Base-by-base conservation (phyloP, 2,888 invertebrate genomes). In the Apamea crenata region DNA sequence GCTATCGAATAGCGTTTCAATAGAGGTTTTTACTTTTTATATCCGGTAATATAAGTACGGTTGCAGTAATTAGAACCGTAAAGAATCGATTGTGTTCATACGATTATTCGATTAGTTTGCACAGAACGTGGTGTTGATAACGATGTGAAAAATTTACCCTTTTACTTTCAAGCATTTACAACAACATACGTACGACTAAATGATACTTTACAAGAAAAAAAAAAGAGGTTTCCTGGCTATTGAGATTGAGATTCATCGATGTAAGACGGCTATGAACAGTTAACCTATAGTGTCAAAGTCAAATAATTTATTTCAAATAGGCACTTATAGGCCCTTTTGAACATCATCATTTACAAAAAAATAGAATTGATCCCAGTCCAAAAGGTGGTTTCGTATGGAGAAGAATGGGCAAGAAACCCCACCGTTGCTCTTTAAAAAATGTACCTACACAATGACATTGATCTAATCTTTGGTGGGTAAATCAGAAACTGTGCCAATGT, bases 51-150 rank as follows among this genome's bases (percentile, higher is more conserved):
- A 7, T 8, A 44, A 32, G 29, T 47, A 61, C 25, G 47, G n/a
- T 36, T 56, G 29, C 29, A 36, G 44, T 82, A 63, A 78, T 83
- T 76, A 65, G 70, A 70, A 8, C 75, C 76, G 71, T 36, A 53
- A 61, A 65, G 0, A 83, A 83, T 85, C 76, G 84, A 87, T 87
- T 80, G 59, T 25, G 56, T 83, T 83, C 84, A 86, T 76, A 80
- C 76, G 77, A 79, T 70, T 70, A 78, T 83, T 86, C 74, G 84
- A 79, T 86, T 85, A n/a, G 16, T 72, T 71, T 66, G 16, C 29
- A 44, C 5, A 59, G 70, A 66, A 79, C 75, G 83, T 79, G 70
- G n/a, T 50, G 36, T 66, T 66, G 72, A 78, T 85, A 78, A 80
- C 8, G n/a, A 14, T 44, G 21, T 66, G 36, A 75, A 72, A 25